Evolutionary conservation across 2,888 invertebrate species (phyloP), one percentile per base, ranked within the genome.

Genomic region (Tachina lurida): DNA sequence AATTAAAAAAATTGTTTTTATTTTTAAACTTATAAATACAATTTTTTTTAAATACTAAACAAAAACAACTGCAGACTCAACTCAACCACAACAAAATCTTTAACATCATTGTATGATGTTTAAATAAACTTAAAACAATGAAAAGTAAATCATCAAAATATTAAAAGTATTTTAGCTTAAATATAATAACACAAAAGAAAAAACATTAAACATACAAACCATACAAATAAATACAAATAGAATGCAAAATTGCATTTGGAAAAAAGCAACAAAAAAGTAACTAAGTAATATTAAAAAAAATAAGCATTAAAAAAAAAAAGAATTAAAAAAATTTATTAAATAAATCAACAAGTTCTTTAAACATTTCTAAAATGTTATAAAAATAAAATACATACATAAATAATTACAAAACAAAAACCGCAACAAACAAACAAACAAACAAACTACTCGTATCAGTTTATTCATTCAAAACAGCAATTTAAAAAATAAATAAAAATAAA

Each of bases 331-430:
- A 52, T 60, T 56, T 54, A 83, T 74, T 52, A 76, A 83, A 76
- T 79, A 86, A 75, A 86, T 67, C 74, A 58, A 79, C 60, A 84
- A 62, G 89, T 90, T 90, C 90, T 90, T 91, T 89, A 90, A 84
- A 81, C 77, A 84, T 87, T 87, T 86, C 52, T 68, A 80, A 83
- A 83, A 83, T 83, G 79, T 86, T 86, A 71, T 75, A 76, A 82
- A 80, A 76, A 63, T 1, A 45, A 74, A 73, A 45, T 2, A 22
- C 22, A 22, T 31, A 31, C 2, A 31, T 7, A 31, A 5, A 31
- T 47, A 65, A 47, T 49, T 58, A 22, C 22, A 52, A 56, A 68
- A 43, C 17, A 43, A 65, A 56, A 22, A 74, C 65, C 19, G 54
- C 65, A 52, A 62, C 43, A 70, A 75, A 71, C 56, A 67, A 76